phyloP scores from a whole-genome alignment of 2,888 invertebrate genomes.

The Temnothorax unifasciatus region DNA sequence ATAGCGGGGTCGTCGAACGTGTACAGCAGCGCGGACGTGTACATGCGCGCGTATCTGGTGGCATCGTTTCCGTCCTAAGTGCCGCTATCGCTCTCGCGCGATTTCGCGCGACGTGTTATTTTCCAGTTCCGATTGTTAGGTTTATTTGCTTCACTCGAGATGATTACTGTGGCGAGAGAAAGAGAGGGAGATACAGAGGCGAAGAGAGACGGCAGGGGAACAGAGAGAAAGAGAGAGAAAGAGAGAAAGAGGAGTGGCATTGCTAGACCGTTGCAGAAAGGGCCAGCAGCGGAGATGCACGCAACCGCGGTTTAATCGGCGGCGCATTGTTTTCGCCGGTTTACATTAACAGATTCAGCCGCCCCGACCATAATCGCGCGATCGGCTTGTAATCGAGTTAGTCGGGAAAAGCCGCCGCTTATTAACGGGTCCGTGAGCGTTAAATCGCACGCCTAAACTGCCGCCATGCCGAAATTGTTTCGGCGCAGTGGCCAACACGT shows the following conservation, averaged over 20 bases:
- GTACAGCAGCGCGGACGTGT: neutral
- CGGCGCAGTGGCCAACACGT: slow-evolving; percentile 39
- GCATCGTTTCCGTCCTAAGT: slow-evolving; percentile 62
- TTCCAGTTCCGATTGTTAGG: slow-evolving; percentile 67
- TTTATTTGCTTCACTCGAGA: slow-evolving; percentile 60
- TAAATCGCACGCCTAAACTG: slow-evolving; percentile 55
- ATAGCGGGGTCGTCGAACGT: slow-evolving; percentile 44
- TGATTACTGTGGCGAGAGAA: slow-evolving; percentile 25
- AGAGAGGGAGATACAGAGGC: neutral
- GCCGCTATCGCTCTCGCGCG: slow-evolving; percentile 64
- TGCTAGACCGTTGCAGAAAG: slow-evolving; percentile 27
- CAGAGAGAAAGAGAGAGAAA: neutral
- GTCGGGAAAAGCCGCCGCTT: slow-evolving; percentile 52
- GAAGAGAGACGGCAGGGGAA: neutral
- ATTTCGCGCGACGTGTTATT: slow-evolving; percentile 43
- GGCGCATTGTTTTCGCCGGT: slow-evolving; percentile 52
- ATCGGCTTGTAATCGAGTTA: slow-evolving; percentile 68
- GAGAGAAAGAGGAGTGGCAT: neutral
- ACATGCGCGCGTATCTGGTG: slow-evolving; percentile 28
- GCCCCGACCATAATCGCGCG: slow-evolving; percentile 31
- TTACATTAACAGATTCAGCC: slow-evolving; percentile 55
- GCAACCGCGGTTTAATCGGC: slow-evolving; percentile 61
- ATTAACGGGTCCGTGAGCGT: slow-evolving; percentile 52
- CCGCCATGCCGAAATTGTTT: slow-evolving; percentile 46
- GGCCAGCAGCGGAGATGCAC: slow-evolving; percentile 32